Base-by-base conservation (phyloP, 2,888 invertebrate species). In the Epinotia brunnichana region DNA sequence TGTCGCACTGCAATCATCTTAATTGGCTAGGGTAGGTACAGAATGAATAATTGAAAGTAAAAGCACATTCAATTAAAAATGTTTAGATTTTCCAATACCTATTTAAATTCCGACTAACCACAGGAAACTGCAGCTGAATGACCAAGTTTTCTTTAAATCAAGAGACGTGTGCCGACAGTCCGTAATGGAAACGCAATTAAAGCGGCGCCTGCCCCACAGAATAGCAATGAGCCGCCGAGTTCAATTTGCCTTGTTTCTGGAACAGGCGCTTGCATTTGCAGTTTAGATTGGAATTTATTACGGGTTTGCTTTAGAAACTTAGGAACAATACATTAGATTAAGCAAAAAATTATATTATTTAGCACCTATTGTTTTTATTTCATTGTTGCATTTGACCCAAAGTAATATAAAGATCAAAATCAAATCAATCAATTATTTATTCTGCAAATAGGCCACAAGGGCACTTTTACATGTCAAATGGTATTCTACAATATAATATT, bases 261-360 rank as follows among this genome's bases (percentile, higher is more conserved):
- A 21, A 39, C 66, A 56, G 66, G 54, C 66, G 66, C 56, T 54
- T 66, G 66, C 66, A 66, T 56, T 66, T 64, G 66, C n/a, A 66
- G 54, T 39, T 59, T 39, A 17, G n/a, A 41, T 56, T 39, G 10
- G 19, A 7, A 51, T 51, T 17, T 54, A 39, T 39, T 66, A 21
- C 7, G 10, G 29, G 19, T 48, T 51, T 51, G 11, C 7, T 51
- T 29, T 63, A 29, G 24, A 15, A 29, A 29, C 44, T 48, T n/a
- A 48, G n/a, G 15, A n/a, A 48, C n/a, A 29, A 29, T 29, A 29
- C 29, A n/a, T 48, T 44, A 3, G 13, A 13, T 3, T 48, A 5
- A 5, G n/a, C 4, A n/a, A 1, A n/a, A 5, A 48, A 3, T 0
- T 48, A n/a, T 5, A 13, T 4, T n/a, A n/a, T 15, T 15, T 44